Evolutionary conservation across 2,113 vertebrate species (phyloP).

Genomic region (Marcusenius ussheri): DNA sequence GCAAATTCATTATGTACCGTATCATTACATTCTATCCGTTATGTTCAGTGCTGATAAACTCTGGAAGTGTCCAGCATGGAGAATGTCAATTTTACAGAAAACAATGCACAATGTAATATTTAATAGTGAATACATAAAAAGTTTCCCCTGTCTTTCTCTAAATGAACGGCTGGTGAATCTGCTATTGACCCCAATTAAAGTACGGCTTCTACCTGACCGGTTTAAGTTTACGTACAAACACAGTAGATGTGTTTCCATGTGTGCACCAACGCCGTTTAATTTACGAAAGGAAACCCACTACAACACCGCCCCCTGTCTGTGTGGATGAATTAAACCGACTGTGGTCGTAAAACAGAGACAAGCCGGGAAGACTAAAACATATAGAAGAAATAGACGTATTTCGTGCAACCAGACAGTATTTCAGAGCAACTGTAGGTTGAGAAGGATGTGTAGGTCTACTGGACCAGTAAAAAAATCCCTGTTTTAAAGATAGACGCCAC

Average conservation of each 20-base stretch:
- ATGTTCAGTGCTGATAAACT: constrained; percentile 51
- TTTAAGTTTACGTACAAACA: background rate
- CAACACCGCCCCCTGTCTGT: background rate
- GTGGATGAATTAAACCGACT: background rate
- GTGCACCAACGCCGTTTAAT: background rate
- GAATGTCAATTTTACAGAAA: constrained; percentile 13
- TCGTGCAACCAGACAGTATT: constrained; percentile 47
- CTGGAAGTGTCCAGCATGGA: constrained; percentile 39
- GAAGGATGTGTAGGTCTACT: background rate
- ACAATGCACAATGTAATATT: constrained; percentile 18
- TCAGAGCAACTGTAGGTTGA: constrained; percentile 29
- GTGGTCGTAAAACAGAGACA: background rate
- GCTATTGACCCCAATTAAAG: background rate
- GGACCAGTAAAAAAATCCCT: constrained; percentile 1
- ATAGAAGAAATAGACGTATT: constrained; percentile 28
- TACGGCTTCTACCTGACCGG: background rate
- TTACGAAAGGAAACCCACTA: background rate
- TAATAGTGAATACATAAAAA: background rate
- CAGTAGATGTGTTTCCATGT: background rate
- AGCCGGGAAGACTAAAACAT: background rate
- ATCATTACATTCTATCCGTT: constrained; percentile 52
- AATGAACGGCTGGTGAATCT: background rate
- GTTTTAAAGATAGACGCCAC: constrained; percentile 24
- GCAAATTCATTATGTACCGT: constrained; percentile 10
- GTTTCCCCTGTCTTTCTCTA: background rate